These are phyloP conservation scores for Troides aeacus DNA, from an alignment of 2,888 invertebrate species.

Conservation along the genomic window DNA sequence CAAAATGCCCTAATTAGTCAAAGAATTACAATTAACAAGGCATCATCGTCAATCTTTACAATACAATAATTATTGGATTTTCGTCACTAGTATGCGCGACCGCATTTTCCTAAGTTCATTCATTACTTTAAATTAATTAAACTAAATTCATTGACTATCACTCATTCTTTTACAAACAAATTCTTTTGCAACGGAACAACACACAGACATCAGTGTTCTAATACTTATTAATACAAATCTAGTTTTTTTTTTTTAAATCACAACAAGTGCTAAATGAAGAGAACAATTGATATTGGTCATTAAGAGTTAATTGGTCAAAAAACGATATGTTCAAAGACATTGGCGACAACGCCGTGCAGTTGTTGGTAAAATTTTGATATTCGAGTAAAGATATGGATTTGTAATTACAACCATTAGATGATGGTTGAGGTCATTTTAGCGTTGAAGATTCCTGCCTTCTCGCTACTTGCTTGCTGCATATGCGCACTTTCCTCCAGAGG, in stretches of 20 bases:
- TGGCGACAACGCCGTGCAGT: conserved; percentile 60
- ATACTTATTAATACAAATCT: conserved; percentile 80
- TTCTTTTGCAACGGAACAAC: conserved; percentile 57
- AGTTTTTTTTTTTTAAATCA: conserved; percentile 61
- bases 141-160: conserved; percentile 78
- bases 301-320: conserved; percentile 73
- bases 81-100: conserved; percentile 80
- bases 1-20: conserved; percentile 77
- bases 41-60: conserved; percentile 60
- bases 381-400: conserved; percentile 69
- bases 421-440: conserved; percentile 59
- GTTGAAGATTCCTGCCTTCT: conserved; percentile 70
- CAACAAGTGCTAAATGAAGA: conserved; percentile 72
- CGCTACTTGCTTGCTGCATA: conserved; percentile 44
- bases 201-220: conserved; percentile 73
- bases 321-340: conserved; percentile 72
- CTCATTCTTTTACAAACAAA: conserved; percentile 67
- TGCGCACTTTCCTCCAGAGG: conserved; percentile 32
- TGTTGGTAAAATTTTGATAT: conserved; percentile 64
- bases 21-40: conserved; percentile 72
- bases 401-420: conserved; percentile 61
- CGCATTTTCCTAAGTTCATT: conserved; percentile 77
- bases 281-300: conserved; percentile 66
- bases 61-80: conserved; percentile 75
- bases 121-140: conserved; percentile 76